phyloP scores from a whole-genome alignment of 64 coral and sea anemone species.

The Dendrophyllia cribrosa region DNA sequence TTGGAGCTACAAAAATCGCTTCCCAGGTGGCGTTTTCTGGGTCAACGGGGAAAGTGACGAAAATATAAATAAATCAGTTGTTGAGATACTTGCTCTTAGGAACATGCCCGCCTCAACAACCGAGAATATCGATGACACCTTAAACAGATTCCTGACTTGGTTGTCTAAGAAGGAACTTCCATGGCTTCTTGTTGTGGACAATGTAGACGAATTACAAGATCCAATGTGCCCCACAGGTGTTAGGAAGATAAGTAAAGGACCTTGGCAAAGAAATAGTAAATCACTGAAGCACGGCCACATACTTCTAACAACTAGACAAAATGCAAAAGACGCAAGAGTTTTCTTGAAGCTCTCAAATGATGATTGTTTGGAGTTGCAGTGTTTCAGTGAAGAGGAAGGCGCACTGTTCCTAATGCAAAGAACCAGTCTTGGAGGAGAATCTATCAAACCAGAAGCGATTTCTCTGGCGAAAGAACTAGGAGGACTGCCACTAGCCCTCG shows the following conservation, averaged over 20 bases:
- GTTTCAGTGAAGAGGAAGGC: conserved; percentile 34
- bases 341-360: not conserved
- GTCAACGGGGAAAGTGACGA: conserved; percentile 8
- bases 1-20: too few species aligned
- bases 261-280: conserved; percentile 1
- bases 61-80: not conserved
- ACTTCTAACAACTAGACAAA: conserved; percentile 40
- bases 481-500: conserved; percentile 45
- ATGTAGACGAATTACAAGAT: conserved; percentile 41
- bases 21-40: too few species aligned
- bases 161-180: too few species aligned
- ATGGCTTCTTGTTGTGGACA: not conserved
- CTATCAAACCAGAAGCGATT: not conserved
- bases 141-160: too few species aligned
- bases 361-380: not conserved
- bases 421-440: not conserved
- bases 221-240: not conserved
- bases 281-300: conserved; percentile 28
- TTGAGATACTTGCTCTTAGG: not conserved
- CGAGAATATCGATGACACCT: too few species aligned
- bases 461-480: conserved; percentile 36
- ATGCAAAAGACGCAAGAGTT: not conserved
- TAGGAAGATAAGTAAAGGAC: conserved; percentile 25
- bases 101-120: too few species aligned
- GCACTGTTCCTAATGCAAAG: conserved; percentile 45